Evolutionary conservation across 2,888 invertebrate genomes (phyloP).

Genomic region (Erpobdella octoculata): DNA sequence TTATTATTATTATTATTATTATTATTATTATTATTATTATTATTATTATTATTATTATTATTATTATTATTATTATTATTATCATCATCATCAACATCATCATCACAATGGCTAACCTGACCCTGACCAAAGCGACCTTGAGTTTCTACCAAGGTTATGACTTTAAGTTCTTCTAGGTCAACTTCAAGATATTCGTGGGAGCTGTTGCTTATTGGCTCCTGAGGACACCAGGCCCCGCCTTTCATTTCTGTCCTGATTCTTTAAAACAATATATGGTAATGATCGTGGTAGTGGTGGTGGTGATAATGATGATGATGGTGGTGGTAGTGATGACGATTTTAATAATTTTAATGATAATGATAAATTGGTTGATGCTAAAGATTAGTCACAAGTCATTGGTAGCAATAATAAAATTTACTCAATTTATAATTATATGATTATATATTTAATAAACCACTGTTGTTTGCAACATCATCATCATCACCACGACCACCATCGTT

Average conservation of each 20-base stretch:
- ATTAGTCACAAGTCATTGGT: no score
- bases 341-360: not conserved
- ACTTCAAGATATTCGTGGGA: conserved; percentile 72
- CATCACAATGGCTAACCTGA: conserved; percentile 45
- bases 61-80: not conserved
- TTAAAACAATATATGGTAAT: not conserved
- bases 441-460: no score
- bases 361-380: not conserved
- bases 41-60: not conserved
- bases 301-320: not conserved
- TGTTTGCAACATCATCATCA: no score
- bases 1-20: no score
- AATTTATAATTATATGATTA: no score
- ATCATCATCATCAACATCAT: not conserved
- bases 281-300: not conserved
- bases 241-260: conserved; percentile 59
- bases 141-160: conserved; percentile 75
- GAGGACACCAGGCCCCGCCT: conserved; percentile 92
- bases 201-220: conserved; percentile 62
- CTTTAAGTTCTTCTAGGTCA: conserved; percentile 68
- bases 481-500: no score
- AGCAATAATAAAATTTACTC: no score
- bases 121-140: conserved; percentile 89
- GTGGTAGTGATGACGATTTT: not conserved
- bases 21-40: no score